phyloP scores from a whole-genome alignment of 2,113 vertebrate species.

The Perccottus glenii region DNA sequence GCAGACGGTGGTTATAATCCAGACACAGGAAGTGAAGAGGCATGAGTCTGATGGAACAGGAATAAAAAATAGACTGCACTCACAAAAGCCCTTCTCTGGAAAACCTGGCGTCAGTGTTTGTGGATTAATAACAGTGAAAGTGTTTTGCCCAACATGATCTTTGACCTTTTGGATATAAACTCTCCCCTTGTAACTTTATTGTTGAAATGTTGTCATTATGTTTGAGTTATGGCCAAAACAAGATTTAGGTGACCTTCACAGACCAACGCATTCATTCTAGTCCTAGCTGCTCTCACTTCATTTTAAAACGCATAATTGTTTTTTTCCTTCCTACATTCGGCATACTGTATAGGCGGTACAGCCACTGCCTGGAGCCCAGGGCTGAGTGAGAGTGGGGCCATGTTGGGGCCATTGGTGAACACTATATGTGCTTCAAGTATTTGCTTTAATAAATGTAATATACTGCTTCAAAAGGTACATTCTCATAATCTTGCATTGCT shows the following conservation, averaged over 20 bases:
- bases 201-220: neutral
- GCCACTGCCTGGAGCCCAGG: no score
- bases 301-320: neutral
- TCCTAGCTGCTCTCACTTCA: neutral
- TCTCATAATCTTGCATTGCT: no score
- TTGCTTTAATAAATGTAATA: no score
- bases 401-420: no score
- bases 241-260: neutral
- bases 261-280: neutral
- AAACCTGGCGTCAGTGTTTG: no score
- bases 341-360: no score
- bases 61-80: neutral
- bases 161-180: neutral
- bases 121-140: neutral
- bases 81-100: neutral
- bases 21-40: neutral
- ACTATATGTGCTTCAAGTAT: no score
- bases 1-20: neutral
- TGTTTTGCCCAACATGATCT: neutral
- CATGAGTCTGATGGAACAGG: neutral
- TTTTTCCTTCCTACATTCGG: no score
- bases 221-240: neutral
- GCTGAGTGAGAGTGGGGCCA: no score
- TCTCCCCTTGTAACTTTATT: neutral
- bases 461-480: no score